Evolutionary conservation across 2,888 invertebrate species (phyloP).

Genomic region (Acronicta alni): DNA sequence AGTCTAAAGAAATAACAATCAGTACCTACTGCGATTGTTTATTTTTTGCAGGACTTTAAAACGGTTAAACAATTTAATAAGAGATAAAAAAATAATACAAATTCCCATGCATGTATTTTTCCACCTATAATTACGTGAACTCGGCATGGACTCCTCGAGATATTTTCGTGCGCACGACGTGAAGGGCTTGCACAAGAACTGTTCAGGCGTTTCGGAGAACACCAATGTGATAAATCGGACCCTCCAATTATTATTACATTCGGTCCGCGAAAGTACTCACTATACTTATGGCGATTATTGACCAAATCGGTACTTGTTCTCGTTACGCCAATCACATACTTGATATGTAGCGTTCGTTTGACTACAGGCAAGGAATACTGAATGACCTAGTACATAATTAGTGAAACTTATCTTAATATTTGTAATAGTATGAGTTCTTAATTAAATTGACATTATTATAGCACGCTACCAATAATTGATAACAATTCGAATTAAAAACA

Average conservation of each 20-base stretch:
- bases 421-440: too few species aligned
- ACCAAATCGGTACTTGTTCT: constrained; percentile 85
- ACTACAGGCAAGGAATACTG: constrained; percentile 14
- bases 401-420: background rate
- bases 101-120: constrained; percentile 86
- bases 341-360: constrained; percentile 37
- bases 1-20: constrained; percentile 69
- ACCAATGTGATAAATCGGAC: constrained; percentile 87
- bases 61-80: constrained; percentile 78
- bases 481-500: too few species aligned
- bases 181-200: constrained; percentile 86
- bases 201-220: constrained; percentile 87
- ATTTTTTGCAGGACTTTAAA: constrained; percentile 77
- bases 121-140: constrained; percentile 85
- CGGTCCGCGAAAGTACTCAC: constrained; percentile 85
- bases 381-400: constrained; percentile 1
- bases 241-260: constrained; percentile 88
- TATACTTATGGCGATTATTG: constrained; percentile 87
- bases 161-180: constrained; percentile 87
- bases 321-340: constrained; percentile 84
- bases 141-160: constrained; percentile 82
- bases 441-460: background rate
- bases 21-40: constrained; percentile 67
- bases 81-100: constrained; percentile 74
- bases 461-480: too few species aligned